Conservation (phyloP, 1,140 invertebrate species). For the Doryteuthis pealeii region DNA sequence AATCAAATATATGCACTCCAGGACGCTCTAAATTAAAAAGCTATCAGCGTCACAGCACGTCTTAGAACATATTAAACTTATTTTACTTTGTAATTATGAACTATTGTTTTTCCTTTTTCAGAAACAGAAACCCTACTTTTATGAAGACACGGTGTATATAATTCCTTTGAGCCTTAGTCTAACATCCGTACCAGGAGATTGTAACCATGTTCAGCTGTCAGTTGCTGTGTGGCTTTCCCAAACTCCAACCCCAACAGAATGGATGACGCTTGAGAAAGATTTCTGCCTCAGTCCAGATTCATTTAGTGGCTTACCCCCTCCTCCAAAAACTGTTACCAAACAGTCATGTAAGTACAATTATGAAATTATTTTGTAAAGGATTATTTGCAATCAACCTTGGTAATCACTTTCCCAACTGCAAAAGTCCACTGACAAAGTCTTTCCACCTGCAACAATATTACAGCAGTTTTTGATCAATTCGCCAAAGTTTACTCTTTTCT, state of each 20-base stretch:
- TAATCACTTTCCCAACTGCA: too few species aligned
- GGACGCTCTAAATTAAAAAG: too few species aligned
- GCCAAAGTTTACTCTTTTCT: too few species aligned
- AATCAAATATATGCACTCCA: too few species aligned
- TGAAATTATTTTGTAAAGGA: background rate
- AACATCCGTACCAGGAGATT: conserved; percentile 3
- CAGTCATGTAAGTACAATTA: background rate
- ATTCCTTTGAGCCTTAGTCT: conserved; percentile 15
- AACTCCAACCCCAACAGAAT: conserved; percentile 1
- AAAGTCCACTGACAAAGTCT: too few species aligned
- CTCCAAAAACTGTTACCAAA: background rate
- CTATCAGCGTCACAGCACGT: too few species aligned
- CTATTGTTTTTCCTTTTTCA: background rate
- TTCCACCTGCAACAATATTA: too few species aligned
- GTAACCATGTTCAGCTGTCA: conserved; percentile 7
- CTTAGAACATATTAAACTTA: too few species aligned
- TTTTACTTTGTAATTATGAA: too few species aligned
- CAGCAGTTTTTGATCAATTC: too few species aligned
- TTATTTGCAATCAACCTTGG: background rate
- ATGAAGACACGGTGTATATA: background rate
- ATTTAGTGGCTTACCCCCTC: background rate
- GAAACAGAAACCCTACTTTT: conserved; percentile 13
- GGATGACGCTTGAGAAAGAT: conserved; percentile 15
- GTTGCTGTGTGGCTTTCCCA: conserved; percentile 16
- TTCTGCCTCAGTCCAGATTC: conserved; percentile 6